These are phyloP conservation scores for Sinonovacula constricta DNA, from an alignment of 1,140 invertebrate species.

Conservation along the genomic window DNA sequence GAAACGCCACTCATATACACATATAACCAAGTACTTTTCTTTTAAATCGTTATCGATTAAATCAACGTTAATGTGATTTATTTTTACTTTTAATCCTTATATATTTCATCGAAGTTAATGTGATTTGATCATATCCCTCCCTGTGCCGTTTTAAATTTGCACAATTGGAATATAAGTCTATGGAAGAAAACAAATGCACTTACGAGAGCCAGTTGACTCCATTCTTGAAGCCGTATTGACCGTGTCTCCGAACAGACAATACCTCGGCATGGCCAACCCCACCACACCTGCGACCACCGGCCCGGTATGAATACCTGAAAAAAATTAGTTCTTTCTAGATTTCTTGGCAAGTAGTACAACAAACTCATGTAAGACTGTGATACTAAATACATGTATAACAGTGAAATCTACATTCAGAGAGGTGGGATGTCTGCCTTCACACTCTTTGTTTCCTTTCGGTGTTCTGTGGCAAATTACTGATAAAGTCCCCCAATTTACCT, in stretches of 20 bases:
- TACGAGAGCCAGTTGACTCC: slow-evolving; percentile 87
- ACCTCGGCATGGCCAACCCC: slow-evolving; percentile 93
- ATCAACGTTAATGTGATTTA: too few relatives aligned
- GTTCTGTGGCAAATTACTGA: neutral
- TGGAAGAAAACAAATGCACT: slow-evolving; percentile 35
- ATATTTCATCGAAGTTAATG: neutral
- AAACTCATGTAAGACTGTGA: neutral
- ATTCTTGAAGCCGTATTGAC: slow-evolving; percentile 96
- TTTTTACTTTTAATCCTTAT: neutral
- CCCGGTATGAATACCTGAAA: slow-evolving; percentile 80
- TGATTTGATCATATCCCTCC: too few relatives aligned
- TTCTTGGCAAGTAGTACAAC: neutral
- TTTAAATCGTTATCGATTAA: too few relatives aligned
- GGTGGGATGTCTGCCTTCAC: neutral
- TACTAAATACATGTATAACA: neutral
- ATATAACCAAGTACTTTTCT: too few relatives aligned
- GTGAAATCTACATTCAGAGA: slow-evolving; percentile 6
- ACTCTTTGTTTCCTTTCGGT: neutral
- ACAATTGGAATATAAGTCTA: neutral
- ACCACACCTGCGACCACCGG: slow-evolving; percentile 94
- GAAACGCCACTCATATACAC: too few relatives aligned
- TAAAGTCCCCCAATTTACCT: neutral
- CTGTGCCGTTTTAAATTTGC: neutral
- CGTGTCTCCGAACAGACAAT: slow-evolving; percentile 91
- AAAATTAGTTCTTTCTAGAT: slow-evolving; percentile 2